Base-by-base conservation (phyloP, 1,140 invertebrate species). In the Drosophila sturtevanti region DNA sequence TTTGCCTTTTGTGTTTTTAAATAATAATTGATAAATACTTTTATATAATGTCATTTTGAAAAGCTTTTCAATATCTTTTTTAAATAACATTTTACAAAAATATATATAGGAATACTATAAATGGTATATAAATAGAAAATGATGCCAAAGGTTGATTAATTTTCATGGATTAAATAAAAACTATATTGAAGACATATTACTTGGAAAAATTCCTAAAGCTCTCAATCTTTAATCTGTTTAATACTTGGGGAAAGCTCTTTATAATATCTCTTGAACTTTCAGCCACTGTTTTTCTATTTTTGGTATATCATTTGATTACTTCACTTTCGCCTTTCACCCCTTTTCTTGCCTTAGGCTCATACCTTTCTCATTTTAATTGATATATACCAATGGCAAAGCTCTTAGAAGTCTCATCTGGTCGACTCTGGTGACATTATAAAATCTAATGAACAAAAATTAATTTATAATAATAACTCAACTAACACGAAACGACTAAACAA, bases 401-500 rank as follows among this genome's bases (percentile, higher is more conserved):
- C 70, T 72, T 65, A 35, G 21, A 11, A 31, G 44, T 44, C 72
- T 60, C 82, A 87, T 72, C 84, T 89, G 41, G 54, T 35, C 22
- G 64, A 74, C 76, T 44, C 81, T 87, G 69, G 68, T 77, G 79
- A 82, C 84, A 87, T 73, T 89, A 67, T 87, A 70, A 79, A 89
- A 89, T 87, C 84, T 87, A 87, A 87, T 87, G 84, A 87, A 89
- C 84, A 82, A 63, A 89, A 87, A 89, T 87, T 87, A 87, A 87
- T 87, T 87, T 87, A 73, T 67, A 89, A 87, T 87, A 87, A 87
- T 87, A 82, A 87, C 79, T 82, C 79, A 82, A 77, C 79, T 77
- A 87, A 89, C 79, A 76, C 79, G 68, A 54, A 84, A 77, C 74
- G 73, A 59, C 58, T 62, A 59, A 62, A 78, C 72, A 78, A 75